phyloP scores from a whole-genome alignment of 1,140 invertebrate species.

The Neodiprion fabricii region DNA sequence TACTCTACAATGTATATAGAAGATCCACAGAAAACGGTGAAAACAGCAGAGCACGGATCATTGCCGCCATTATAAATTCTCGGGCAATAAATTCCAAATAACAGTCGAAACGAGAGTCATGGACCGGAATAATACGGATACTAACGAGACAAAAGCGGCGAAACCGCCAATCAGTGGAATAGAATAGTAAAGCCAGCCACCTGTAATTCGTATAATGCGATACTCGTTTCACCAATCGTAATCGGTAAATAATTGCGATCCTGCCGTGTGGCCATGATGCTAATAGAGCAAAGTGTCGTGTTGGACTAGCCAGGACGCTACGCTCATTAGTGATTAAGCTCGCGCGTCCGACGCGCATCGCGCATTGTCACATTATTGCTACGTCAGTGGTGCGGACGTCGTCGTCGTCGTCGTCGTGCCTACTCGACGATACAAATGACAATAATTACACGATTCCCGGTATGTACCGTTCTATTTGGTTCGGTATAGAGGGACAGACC shows the following conservation, averaged over 20 bases:
- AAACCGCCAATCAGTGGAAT: background rate
- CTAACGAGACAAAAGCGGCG: slow-evolving; percentile 6
- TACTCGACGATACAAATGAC: background rate
- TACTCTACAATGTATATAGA: no score
- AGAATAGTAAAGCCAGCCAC: background rate
- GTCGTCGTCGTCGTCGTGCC: no score
- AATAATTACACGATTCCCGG: background rate
- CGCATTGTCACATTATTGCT: background rate
- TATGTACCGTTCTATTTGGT: background rate
- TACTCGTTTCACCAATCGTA: slow-evolving; percentile 8
- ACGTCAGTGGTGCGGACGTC: background rate
- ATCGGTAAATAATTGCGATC: slow-evolving; percentile 10
- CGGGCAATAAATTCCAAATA: slow-evolving; percentile 12
- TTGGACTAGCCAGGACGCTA: background rate
- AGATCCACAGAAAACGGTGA: no score
- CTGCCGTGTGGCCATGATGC: slow-evolving; percentile 3
- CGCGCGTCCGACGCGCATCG: background rate
- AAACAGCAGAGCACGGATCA: no score
- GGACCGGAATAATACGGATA: background rate
- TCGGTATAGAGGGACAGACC: background rate
- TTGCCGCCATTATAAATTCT: slow-evolving; percentile 7
- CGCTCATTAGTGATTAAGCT: slow-evolving; percentile 12
- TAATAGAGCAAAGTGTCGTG: slow-evolving; percentile 13
- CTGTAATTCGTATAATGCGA: background rate
- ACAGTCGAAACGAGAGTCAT: background rate